Percentiles rank a stretch among this genome's conserved stretches.
phyloP scores from a whole-genome alignment of 2,113 vertebrate genomes.

The Dicaeum eximium region DNA sequence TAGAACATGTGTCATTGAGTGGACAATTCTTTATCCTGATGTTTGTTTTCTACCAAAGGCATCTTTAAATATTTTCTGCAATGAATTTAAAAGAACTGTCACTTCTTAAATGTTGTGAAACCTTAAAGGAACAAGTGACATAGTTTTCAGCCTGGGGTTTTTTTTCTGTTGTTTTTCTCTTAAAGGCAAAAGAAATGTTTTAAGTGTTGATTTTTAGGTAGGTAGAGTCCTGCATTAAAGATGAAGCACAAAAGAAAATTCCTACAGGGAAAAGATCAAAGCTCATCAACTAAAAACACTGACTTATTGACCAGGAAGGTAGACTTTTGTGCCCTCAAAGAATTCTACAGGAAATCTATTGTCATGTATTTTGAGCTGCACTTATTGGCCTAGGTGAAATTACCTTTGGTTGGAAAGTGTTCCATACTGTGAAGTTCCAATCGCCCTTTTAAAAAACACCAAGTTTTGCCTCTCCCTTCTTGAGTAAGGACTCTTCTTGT shows the following conservation, averaged over 20 bases:
- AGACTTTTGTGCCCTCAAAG: not conserved
- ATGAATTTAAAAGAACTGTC: not conserved
- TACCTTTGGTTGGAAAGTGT: not conserved
- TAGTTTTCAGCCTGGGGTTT: not conserved
- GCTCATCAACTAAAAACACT: not conserved
- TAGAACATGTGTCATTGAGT: not conserved
- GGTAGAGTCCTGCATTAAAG: not conserved
- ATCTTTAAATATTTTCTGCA: not conserved
- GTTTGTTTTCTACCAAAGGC: not conserved
- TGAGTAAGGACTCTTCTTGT: not conserved
- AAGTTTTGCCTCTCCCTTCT: not conserved
- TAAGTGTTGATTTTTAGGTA: constrained; percentile 6
- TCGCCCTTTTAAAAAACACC: not conserved
- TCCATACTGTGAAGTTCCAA: not conserved
- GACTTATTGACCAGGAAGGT: not conserved
- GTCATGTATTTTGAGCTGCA: not conserved
- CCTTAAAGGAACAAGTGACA: not conserved
- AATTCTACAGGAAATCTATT: not conserved
- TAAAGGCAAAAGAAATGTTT: not conserved
- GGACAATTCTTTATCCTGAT: not conserved
- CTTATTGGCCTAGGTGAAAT: not conserved
- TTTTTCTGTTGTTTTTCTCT: not conserved
- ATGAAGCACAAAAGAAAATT: constrained; percentile 6
- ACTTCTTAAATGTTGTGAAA: not conserved
- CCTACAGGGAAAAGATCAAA: constrained; percentile 33